phyloP scores from a whole-genome alignment of 2,888 invertebrate species.

The Melieria picta region DNA sequence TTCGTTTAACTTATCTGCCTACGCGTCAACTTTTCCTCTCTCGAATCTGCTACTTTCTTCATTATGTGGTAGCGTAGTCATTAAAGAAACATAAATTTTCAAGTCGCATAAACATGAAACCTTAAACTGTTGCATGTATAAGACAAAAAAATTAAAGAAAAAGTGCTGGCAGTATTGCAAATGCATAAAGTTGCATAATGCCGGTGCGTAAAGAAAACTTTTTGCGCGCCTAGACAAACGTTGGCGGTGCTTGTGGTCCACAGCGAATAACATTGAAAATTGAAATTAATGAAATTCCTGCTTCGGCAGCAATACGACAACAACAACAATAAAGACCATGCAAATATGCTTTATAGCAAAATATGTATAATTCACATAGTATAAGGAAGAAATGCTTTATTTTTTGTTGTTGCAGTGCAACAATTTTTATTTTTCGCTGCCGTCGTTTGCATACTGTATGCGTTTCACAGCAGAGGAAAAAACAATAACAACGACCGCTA shows the following conservation, averaged over 20 bases:
- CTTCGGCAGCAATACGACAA: background rate
- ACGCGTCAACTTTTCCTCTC: no score
- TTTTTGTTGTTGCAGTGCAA: constrained; percentile 11
- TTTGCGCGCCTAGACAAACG: no score
- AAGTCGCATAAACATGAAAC: background rate
- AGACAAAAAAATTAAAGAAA: background rate
- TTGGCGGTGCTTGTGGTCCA: background rate
- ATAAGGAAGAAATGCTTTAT: constrained; percentile 23
- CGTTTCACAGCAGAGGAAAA: background rate
- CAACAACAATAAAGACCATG: background rate
- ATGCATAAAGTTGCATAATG: no score
- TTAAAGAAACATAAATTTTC: no score
- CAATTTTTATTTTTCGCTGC: constrained; percentile 3
- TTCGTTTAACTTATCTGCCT: no score
- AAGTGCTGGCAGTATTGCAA: no score
- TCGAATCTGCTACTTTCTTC: no score
- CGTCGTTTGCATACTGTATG: constrained; percentile 8
- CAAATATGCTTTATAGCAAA: background rate
- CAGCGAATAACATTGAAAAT: constrained; percentile 28
- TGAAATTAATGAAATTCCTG: constrained; percentile 5
- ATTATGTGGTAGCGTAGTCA: no score
- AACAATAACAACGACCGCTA: background rate
- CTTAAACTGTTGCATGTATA: constrained; percentile 1
- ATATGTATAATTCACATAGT: background rate
- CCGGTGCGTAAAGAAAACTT: no score